Evolutionary conservation across 2,888 invertebrate species (phyloP).

Genomic region (Drosophila picticornis): DNA sequence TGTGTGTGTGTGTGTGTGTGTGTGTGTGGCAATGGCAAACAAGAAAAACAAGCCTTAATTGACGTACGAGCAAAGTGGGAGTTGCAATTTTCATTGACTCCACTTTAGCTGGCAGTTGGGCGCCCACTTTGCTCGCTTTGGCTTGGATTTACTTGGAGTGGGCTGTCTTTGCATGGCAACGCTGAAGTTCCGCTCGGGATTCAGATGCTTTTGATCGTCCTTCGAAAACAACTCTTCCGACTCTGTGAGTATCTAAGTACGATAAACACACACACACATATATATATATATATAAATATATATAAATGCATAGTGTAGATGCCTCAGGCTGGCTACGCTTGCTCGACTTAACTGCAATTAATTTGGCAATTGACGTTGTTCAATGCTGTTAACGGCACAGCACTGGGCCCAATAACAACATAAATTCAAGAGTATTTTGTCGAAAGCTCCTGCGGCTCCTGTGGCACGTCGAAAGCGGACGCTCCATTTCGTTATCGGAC

Average conservation of each 20-base stretch:
- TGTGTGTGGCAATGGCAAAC: constrained; percentile 30
- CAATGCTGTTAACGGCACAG: constrained; percentile 19
- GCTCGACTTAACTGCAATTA: constrained; percentile 85
- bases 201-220: constrained; percentile 27
- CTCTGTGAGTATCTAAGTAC: not conserved
- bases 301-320: not conserved
- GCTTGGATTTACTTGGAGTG: constrained; percentile 16
- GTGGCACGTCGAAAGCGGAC: constrained; percentile 23
- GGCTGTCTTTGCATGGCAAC: constrained; percentile 16
- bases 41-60: constrained; percentile 78
- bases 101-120: constrained; percentile 77
- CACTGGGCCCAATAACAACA: constrained; percentile 19
- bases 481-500: constrained; percentile 59
- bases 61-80: constrained; percentile 84
- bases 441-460: constrained; percentile 9
- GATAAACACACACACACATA: not conserved
- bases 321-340: constrained; percentile 24
- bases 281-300: too few relatives aligned
- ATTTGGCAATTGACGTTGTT: constrained; percentile 82
- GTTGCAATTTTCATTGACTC: constrained; percentile 83
- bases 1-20: constrained; percentile 19
- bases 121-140: constrained; percentile 27
- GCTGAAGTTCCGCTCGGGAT: not conserved
- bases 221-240: constrained; percentile 8
- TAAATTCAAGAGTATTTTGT: constrained; percentile 44